Base-by-base conservation (phyloP, 2,888 invertebrate genomes). In the Torymus texanus region DNA sequence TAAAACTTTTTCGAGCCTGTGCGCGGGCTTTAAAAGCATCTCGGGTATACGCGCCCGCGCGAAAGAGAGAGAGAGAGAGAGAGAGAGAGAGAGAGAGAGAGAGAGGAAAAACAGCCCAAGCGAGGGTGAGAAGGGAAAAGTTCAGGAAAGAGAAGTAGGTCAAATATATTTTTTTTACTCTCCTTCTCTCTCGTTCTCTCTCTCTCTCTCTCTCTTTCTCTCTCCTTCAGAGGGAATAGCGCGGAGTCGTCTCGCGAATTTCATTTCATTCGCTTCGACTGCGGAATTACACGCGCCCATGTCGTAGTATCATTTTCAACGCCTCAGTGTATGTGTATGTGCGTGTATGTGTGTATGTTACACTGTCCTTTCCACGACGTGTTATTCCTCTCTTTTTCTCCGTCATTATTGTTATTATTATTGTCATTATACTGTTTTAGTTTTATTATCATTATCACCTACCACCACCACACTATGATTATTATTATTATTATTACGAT, bases 91-190 rank as follows among this genome's bases (percentile, higher is more conserved):
- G 16, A 14, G 29, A 24, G 16, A 61, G 58, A 21, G 14, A 16
- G n/a, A 41, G 12, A 16, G 12, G 1, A 41, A 16, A 62, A 41
- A 41, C 41, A 41, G 41, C 41, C 41, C 41, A 41, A 8, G 41
- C 41, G 29, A 24, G 24, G 24, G 24, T 3, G 29, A 41, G 41
- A 8, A 41, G 41, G 41, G 16, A 29, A 72, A 67, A 73, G 66
- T 78, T 73, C 56, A 41, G 79, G 58, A 75, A 70, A 55, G 61
- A 53, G 53, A 79, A 79, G 68, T 79, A 74, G 79, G 74, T 75
- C 74, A 67, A 73, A 75, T 70, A 75, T 65, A 65, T 79, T 75
- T 78, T 78, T 67, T 61, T 55, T 16, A 50, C 62, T 41, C 58
- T 11, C 56, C 29, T 5, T 14, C 55, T 65, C 24, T 21, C 53